Evolutionary conservation across 2,888 invertebrate species (phyloP).

Genomic region (Agonopterix alstromeriana): DNA sequence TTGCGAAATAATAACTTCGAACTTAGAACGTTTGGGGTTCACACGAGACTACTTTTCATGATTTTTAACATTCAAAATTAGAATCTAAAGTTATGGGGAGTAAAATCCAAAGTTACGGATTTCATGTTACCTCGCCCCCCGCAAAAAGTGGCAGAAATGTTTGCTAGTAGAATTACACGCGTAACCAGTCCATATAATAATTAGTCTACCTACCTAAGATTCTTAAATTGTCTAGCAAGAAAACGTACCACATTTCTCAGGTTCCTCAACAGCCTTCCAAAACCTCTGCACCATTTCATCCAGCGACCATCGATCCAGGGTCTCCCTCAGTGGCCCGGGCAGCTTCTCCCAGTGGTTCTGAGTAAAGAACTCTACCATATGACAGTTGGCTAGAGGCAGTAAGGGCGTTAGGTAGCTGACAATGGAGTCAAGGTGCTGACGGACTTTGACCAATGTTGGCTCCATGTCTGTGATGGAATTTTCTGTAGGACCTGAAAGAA

Average conservation of each 20-base stretch:
- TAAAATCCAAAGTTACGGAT: no score
- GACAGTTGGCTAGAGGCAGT: conserved; percentile 82
- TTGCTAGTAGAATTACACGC: no score
- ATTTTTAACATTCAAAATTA: no score
- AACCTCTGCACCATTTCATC: conserved; percentile 64
- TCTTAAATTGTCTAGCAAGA: background rate
- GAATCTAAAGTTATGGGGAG: no score
- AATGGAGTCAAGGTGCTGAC: conserved; percentile 61
- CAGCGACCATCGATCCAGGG: conserved; percentile 59
- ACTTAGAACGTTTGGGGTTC: no score
- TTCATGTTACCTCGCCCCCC: no score
- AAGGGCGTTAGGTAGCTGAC: conserved; percentile 76
- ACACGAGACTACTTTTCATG: no score
- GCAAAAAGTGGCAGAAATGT: no score
- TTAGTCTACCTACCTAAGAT: no score
- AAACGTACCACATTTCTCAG: conserved; percentile 13
- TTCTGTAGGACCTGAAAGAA: conserved; percentile 1
- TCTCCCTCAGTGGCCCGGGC: conserved; percentile 67
- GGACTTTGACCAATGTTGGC: conserved; percentile 29
- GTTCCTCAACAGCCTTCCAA: conserved; percentile 43
- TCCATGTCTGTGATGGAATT: conserved; percentile 28
- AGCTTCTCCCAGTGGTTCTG: conserved; percentile 79
- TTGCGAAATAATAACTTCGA: no score
- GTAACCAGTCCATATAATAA: no score
- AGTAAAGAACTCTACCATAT: conserved; percentile 82